phyloP scores from a whole-genome alignment of 2,888 invertebrate genomes.

The Aleiodes leptofemur region DNA sequence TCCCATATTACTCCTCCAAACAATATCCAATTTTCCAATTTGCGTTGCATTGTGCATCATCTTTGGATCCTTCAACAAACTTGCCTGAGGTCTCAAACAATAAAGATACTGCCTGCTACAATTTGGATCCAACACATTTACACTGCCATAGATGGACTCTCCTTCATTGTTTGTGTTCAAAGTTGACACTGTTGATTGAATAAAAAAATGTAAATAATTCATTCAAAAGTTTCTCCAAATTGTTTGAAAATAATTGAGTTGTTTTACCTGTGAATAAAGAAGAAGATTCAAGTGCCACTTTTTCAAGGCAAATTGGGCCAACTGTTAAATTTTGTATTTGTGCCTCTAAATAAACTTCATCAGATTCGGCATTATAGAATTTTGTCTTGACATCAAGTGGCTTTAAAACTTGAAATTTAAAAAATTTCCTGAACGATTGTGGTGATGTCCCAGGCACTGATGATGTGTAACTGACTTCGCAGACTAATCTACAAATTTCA shows the following conservation, averaged over 20 bases:
- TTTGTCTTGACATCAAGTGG: constrained; percentile 99
- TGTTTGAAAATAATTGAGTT: constrained; percentile 15
- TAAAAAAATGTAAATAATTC: background rate
- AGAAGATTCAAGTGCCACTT: constrained; percentile 93
- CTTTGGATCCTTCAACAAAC: constrained; percentile 85
- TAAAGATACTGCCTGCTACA: constrained; percentile 97
- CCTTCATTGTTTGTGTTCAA: constrained; percentile 82
- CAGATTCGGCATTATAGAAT: constrained; percentile 94
- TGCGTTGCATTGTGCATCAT: constrained; percentile 88
- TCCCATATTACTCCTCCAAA: constrained; percentile 97
- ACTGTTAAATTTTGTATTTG: constrained; percentile 95
- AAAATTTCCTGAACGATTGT: constrained; percentile 95
- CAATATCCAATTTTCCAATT: constrained; percentile 97
- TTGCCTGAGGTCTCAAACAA: constrained; percentile 89
- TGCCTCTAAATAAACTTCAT: constrained; percentile 84
- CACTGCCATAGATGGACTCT: constrained; percentile 86
- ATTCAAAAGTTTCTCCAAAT: background rate
- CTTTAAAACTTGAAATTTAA: constrained; percentile 98
- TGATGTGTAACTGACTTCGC: constrained; percentile 94
- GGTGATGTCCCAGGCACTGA: constrained; percentile 77
- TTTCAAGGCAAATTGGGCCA: constrained; percentile 94
- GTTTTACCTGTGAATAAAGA: constrained; percentile 85
- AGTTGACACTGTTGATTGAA: constrained; percentile 78
- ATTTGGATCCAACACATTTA: constrained; percentile 89
- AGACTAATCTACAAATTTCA: constrained; percentile 86